Evolutionary conservation across 2,113 vertebrate species (phyloP).

Genomic region (Suncus etruscus): DNA sequence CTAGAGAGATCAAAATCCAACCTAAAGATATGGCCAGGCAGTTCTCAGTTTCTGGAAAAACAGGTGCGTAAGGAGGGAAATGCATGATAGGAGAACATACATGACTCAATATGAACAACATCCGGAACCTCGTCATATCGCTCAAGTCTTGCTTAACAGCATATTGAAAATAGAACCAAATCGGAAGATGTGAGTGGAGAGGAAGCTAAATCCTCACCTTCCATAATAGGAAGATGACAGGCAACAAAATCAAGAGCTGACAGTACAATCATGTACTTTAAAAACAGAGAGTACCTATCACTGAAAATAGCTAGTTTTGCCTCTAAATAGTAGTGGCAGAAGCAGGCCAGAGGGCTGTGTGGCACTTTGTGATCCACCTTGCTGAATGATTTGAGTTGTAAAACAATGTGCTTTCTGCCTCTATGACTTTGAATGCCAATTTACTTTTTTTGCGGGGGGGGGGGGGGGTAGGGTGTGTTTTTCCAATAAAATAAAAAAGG

Average conservation of each 20-base stretch:
- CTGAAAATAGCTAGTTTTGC: background rate
- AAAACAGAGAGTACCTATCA: constrained; percentile 3
- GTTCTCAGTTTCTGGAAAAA: constrained; percentile 34
- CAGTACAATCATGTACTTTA: background rate
- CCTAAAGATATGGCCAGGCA: background rate
- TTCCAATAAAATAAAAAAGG: too few species aligned
- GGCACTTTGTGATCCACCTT: background rate
- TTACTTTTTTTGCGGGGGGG: background rate
- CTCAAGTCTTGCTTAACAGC: constrained; percentile 15
- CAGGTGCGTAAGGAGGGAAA: constrained; percentile 61
- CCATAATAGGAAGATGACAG: constrained; percentile 31
- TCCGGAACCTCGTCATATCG: background rate
- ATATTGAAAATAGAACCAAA: constrained; percentile 49
- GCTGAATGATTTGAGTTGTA: constrained; percentile 25
- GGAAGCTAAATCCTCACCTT: constrained; percentile 23
- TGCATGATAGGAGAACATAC: background rate
- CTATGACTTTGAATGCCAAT: constrained; percentile 22
- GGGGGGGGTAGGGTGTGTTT: too few species aligned
- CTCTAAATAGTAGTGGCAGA: background rate
- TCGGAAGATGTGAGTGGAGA: constrained; percentile 3
- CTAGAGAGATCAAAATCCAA: constrained; percentile 37
- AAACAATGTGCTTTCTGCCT: background rate
- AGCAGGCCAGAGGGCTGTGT: background rate
- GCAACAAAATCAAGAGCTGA: constrained; percentile 43
- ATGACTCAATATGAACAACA: constrained; percentile 30